Evolutionary conservation across 2,797 vertebrate species (phyloP).

Genomic region (Acrocephalus scirpaceus): DNA sequence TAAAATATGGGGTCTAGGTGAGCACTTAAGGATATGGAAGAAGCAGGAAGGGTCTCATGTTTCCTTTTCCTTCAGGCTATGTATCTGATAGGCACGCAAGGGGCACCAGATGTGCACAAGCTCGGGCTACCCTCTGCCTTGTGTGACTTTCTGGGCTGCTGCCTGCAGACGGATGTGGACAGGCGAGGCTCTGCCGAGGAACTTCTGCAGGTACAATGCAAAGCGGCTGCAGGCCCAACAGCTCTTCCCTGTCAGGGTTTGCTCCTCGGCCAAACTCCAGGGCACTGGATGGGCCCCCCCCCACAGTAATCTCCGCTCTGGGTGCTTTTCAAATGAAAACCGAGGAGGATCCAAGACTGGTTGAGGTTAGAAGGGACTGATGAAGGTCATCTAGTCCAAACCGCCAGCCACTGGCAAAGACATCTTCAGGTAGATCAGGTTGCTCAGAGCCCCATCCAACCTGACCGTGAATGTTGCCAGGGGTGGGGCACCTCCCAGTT

Average conservation of each 20-base stretch:
- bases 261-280: not conserved
- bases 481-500: too few relatives aligned
- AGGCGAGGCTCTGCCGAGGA: not conserved
- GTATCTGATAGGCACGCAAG: not conserved
- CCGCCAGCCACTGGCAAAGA: too few relatives aligned
- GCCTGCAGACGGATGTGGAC: not conserved
- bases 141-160: not conserved
- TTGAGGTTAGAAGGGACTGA: too few relatives aligned
- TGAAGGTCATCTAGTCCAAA: too few relatives aligned
- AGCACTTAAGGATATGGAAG: not conserved
- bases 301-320: accelerated
- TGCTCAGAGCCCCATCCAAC: too few relatives aligned
- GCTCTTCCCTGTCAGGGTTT: not conserved
- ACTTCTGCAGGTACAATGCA: not conserved
- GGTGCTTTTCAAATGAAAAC: too few relatives aligned
- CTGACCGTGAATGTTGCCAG: too few relatives aligned
- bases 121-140: not conserved
- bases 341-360: too few relatives aligned
- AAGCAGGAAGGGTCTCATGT: not conserved
- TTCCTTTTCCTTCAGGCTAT: not conserved
- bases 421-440: too few relatives aligned
- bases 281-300: too few relatives aligned
- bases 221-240: not conserved
- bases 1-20: accelerated
- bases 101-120: not conserved